Evolutionary conservation across 1,140 invertebrate genomes (phyloP).

Genomic region (Zaprionus ornatus): DNA sequence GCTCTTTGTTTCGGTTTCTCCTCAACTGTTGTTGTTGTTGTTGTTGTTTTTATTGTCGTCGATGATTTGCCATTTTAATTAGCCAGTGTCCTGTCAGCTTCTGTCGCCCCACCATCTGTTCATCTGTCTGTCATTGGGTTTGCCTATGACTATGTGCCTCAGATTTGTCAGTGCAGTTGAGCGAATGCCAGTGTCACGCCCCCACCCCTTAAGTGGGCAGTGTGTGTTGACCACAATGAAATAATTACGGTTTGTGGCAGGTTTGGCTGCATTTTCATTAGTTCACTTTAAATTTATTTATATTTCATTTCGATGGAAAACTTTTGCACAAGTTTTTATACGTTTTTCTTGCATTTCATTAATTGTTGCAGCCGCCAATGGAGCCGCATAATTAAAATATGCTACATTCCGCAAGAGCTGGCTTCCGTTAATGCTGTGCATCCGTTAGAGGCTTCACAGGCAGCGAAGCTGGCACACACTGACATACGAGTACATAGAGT

Average conservation of each 20-base stretch:
- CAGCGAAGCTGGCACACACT: constrained; percentile 15
- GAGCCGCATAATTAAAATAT: constrained; percentile 47
- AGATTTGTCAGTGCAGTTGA: constrained; percentile 6
- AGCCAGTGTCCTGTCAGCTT: constrained; percentile 63
- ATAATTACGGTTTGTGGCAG: constrained; percentile 4
- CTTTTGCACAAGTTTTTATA: not conserved
- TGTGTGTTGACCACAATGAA: not conserved
- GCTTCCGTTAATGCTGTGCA: constrained; percentile 51
- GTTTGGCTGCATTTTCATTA: not conserved
- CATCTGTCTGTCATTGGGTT: not conserved
- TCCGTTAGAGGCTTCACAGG: constrained; percentile 27
- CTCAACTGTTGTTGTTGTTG: constrained; percentile 14
- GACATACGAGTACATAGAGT: too few relatives aligned
- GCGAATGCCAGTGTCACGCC: not conserved
- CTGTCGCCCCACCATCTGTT: constrained; percentile 9
- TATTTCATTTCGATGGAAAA: not conserved
- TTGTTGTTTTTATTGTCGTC: constrained; percentile 32
- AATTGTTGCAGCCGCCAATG: constrained; percentile 21
- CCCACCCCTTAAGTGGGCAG: not conserved
- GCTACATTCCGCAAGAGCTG: constrained; percentile 54
- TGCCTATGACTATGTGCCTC: not conserved
- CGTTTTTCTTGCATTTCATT: constrained; percentile 1
- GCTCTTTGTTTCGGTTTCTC: constrained; percentile 1
- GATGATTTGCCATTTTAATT: constrained; percentile 76
- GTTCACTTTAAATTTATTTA: not conserved